These are phyloP conservation scores for Lagorchestes hirsutus DNA, from an alignment of 2,797 vertebrate genomes.

Conservation along the genomic window DNA sequence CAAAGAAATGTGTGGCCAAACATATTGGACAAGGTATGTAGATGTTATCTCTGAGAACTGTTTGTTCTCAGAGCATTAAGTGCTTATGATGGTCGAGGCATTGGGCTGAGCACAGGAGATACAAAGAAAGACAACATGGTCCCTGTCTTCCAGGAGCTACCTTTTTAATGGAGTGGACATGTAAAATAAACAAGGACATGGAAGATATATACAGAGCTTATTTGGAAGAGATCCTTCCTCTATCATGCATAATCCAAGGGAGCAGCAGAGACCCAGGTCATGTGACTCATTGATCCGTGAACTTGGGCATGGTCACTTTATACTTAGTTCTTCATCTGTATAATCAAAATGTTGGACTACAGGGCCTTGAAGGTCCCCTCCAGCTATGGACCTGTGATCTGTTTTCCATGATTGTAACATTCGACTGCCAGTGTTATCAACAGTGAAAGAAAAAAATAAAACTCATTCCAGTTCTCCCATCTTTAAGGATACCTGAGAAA, in stretches of 20 bases:
- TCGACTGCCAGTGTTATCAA: background rate
- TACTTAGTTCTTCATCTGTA: background rate
- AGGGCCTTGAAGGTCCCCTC: background rate
- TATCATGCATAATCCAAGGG: background rate
- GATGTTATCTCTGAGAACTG: background rate
- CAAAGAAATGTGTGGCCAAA: background rate
- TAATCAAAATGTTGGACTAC: background rate
- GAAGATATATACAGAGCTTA: background rate
- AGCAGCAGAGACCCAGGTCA: background rate
- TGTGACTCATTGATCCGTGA: background rate
- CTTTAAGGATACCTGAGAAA: background rate
- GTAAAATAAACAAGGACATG: background rate
- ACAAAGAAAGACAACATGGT: background rate
- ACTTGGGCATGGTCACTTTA: background rate
- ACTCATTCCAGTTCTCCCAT: background rate
- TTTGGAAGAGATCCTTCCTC: background rate
- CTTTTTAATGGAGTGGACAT: background rate
- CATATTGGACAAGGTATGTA: background rate
- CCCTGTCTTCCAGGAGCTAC: background rate
- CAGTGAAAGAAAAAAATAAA: background rate
- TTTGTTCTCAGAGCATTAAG: background rate
- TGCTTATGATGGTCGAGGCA: background rate
- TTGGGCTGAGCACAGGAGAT: background rate
- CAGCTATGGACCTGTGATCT: background rate
- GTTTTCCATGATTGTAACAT: background rate